Percentiles rank a stretch among this genome's conserved stretches.
Evolutionary conservation across 2,888 invertebrate species (phyloP).

Genomic region (Machimus rusticus): DNA sequence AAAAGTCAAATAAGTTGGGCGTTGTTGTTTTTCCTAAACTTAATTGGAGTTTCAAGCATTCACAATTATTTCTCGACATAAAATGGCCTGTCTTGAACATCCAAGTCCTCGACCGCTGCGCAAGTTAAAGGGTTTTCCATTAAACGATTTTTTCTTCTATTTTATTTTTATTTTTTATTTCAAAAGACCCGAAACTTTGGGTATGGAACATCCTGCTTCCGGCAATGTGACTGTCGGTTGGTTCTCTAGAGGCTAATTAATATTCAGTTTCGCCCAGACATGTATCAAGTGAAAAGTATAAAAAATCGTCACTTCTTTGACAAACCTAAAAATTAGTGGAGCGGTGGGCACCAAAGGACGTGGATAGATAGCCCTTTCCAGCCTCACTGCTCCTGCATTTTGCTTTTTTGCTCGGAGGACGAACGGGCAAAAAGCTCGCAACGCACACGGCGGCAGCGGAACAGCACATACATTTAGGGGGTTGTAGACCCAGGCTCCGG

Average conservation of each 20-base stretch:
- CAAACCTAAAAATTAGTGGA: background rate
- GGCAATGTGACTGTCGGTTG: background rate
- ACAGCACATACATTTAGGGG: background rate
- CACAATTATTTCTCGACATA: background rate
- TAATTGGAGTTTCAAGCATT: background rate
- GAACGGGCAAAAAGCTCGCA: background rate
- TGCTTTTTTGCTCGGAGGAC: background rate
- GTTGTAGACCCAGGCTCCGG: background rate
- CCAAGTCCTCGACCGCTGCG: background rate
- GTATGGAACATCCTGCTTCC: background rate
- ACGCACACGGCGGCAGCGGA: background rate
- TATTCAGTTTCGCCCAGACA: background rate
- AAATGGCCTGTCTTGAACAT: background rate
- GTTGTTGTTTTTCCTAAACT: too few species aligned
- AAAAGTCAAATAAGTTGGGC: too few species aligned
- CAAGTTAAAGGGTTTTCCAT: background rate
- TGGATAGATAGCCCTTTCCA: background rate
- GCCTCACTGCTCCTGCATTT: background rate
- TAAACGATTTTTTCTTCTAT: background rate
- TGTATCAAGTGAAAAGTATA: background rate
- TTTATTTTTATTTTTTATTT: background rate
- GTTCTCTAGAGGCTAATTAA: background rate
- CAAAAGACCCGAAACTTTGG: background rate
- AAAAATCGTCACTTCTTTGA: background rate
- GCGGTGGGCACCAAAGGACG: background rate